These are phyloP conservation scores for Nymphicus hollandicus DNA, from an alignment of 2,113 vertebrate genomes.

Conservation along the genomic window DNA sequence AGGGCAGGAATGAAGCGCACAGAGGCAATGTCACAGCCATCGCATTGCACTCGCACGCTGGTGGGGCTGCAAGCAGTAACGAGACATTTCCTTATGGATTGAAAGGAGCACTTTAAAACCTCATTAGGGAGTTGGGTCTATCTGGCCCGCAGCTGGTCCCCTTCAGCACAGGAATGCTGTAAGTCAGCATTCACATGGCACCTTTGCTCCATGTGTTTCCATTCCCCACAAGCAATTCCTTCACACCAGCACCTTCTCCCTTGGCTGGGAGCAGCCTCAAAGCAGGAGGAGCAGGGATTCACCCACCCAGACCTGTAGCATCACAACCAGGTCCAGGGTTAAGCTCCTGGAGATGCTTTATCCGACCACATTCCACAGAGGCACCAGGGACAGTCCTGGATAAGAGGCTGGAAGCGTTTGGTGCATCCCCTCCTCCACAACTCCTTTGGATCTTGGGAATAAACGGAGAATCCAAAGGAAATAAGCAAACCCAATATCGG, in stretches of 20 bases:
- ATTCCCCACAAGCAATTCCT: accelerated
- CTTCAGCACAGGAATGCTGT: accelerated
- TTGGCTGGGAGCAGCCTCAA: background rate
- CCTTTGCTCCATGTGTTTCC: background rate
- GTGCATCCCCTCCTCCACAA: accelerated
- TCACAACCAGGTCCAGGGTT: accelerated
- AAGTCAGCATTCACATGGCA: accelerated
- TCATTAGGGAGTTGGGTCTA: background rate
- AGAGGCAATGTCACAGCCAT: background rate
- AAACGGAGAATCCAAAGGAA: background rate
- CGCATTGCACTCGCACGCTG: accelerated
- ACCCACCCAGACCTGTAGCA: background rate
- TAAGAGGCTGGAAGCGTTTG: accelerated
- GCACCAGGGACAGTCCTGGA: background rate
- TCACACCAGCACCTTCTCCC: background rate
- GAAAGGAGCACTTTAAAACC: background rate
- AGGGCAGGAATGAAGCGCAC: accelerated
- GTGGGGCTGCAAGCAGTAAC: background rate
- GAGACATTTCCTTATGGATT: accelerated
- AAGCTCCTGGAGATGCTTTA: background rate
- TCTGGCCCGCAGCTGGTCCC: background rate
- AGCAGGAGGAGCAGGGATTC: background rate
- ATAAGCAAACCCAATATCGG: background rate
- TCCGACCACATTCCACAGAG: accelerated
- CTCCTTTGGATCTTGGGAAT: background rate